A percentile compares a stretch with the other conserved stretches of the same genome.
These are phyloP conservation scores for Pseudomyrmex gracilis DNA, from an alignment of 1,140 invertebrate genomes.

Conservation along the genomic window DNA sequence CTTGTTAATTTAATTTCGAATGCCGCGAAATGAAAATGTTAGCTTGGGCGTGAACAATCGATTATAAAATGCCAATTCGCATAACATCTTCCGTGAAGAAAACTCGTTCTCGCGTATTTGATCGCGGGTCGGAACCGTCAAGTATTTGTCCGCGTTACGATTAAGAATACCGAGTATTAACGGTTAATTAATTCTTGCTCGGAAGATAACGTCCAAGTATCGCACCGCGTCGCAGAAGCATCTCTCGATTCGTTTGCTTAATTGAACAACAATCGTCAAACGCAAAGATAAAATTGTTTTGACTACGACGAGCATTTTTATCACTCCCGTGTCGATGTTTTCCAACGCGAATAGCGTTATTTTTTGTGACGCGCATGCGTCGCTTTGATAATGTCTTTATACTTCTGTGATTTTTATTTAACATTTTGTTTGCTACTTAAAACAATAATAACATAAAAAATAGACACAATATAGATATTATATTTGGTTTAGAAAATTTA, in stretches of 20 bases:
- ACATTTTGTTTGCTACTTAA: background rate
- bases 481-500: background rate
- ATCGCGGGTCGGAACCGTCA: background rate
- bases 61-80: conserved; percentile 34
- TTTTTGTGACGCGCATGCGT: background rate
- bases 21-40: conserved; percentile 37
- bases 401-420: background rate
- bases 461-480: too few species aligned
- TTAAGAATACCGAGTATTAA: conserved; percentile 6
- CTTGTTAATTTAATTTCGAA: conserved; percentile 33
- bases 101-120: background rate
- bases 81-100: background rate
- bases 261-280: conserved; percentile 34
- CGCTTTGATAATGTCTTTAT: background rate
- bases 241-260: conserved; percentile 23
- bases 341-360: background rate
- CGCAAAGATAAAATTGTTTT: conserved; percentile 51
- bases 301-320: conserved; percentile 34
- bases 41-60: background rate
- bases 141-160: conserved; percentile 15
- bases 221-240: background rate
- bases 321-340: conserved; percentile 21
- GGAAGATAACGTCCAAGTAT: conserved; percentile 24
- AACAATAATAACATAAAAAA: too few species aligned
- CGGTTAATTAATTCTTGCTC: conserved; percentile 38